Base-by-base conservation (phyloP, 2,797 vertebrate genomes). In the Peromyscus attwateri region DNA sequence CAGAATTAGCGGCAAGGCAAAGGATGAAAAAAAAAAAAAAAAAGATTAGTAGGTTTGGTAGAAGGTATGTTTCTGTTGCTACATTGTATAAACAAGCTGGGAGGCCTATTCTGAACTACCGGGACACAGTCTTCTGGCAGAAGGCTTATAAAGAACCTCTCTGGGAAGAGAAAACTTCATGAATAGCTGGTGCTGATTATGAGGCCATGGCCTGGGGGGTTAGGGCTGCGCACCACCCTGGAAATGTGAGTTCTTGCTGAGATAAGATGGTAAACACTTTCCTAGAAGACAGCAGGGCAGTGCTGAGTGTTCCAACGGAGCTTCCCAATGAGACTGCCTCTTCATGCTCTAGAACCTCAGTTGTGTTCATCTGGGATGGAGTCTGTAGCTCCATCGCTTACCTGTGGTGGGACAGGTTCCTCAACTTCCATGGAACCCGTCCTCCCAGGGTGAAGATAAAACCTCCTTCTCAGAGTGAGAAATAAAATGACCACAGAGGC, bases 1-100 rank as follows among this genome's bases (percentile, higher is more conserved):
- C 34, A 84, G 93, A 97, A 92, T 80, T 89, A 87, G 80, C 97
- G 57, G n/a, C 34, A 84, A 84, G 76, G 31, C 23, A 83, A 89
- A 94, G 31, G 83, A 91, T 71, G 7, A 25, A 25, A 27, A 62
- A 21, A 55, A 55, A 55, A 19, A 81, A 87, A 71, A 92, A 83
- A 60, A 93, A 94, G 70, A 94, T 85, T 3, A 88, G 94, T 49
- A 87, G 82, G 66, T 83, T 95, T 91, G 49, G 81, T 95, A 31
- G 55, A 93, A 91, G 91, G n/a, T 90, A 82, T 68, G 57, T 92
- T 94, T 66, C 80, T 92, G 55, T 87, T 79, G 77, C 71, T 64
- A 4, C 43, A 37, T 62, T 89, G 52, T 43, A 9, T 68, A 92
- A 89, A 94, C 10, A 79, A 37, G 83, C 29, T 52, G 10, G 89